Evolutionary conservation across 2,797 vertebrate species (phyloP), one percentile per base, ranked within the genome.

Genomic region (Podarcis siculus): DNA sequence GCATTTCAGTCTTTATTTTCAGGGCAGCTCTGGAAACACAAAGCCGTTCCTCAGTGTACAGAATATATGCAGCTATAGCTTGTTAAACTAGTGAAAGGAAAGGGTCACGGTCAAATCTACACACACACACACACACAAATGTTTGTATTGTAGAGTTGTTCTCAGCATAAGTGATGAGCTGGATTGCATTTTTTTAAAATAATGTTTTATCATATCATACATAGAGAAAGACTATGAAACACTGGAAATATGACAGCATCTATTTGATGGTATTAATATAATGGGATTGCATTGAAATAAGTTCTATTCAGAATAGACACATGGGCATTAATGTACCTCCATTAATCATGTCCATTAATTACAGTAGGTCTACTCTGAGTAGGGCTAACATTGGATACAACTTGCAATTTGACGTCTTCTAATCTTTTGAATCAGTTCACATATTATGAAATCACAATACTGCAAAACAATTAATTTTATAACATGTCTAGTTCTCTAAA

Each of bases 61-160:
- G 79, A 82, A 64, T 10, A 76, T 49, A 61, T 35, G 71, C 55
- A 67, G 73, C 69, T 66, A 35, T 66, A 75, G 71, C 35, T 76
- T 66, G 71, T 81, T 66, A 87, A 87, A 67, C 58, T 64, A 82
- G 71, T 30, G 12, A 87, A 87, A 81, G 35, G 15, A 87, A 87
- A 82, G 55, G 37, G n/a, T 82, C 35, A 75, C 19, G n/a, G 71
- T 66, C 37, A 76, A 82, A 87, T 87, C 30, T 32, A 82, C 35
- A 25, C 58, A 8, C n/a, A n/a, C 64, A n/a, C 15, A 32, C 64
- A n/a, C 64, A n/a, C 3, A 32, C 10, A 5, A 1, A 72, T 23
- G 32, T 87, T 87, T 84, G 92, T 82, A 37, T 81, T 82, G 69
- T 27, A 30, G 81, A 84, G 32, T 77, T 88, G 42, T 67, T 93